Evolutionary conservation across 2,888 invertebrate genomes (phyloP), one percentile per base, ranked within the genome.

Genomic region (Noctuana brunneofusca): DNA sequence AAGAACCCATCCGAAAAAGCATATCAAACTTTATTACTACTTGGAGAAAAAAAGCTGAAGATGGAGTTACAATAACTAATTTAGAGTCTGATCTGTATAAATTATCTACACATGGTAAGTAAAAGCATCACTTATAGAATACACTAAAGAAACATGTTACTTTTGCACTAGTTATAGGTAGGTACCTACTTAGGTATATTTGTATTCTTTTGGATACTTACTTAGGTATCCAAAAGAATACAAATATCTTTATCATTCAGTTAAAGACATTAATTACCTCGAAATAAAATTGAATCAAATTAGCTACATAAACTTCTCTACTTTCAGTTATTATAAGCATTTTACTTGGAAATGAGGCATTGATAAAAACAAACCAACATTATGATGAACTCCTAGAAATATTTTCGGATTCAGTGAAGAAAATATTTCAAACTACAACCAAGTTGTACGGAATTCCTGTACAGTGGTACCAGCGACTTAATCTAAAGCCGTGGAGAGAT

Each of bases 91-190:
- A 95, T 69, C 90, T 97, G 32, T 97, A 97, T 80, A 93, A 92
- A 71, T 95, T 96, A 93, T 96, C 97, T 0, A 94, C 96, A 66
- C 94, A 96, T 75, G 95, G 96, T 96, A 87, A 76, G 89, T 35
- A n/a, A 11, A 27, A 27, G 27, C 41, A 41, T 41, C 2, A 16
- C 41, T 16, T 41, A n/a, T 3, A 5, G 8, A 6, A 27, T 8
- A 4, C 8, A 27, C 5, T 4, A 27, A n/a, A 8, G 6, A 24
- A 5, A 5, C 5, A 27, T 27, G 27, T 27, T 27, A 27, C 8
- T 27, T 27, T 27, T 27, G 9, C 27, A 27, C 1, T 27, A 27
- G 27, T 5, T 27, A n/a, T n/a, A n/a, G n/a, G n/a, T n/a, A n/a
- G n/a, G n/a, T n/a, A n/a, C n/a, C n/a, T n/a, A n/a, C n/a, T n/a